phyloP scores from a whole-genome alignment of 2,888 invertebrate genomes.

The Dryadula phaetusa region DNA sequence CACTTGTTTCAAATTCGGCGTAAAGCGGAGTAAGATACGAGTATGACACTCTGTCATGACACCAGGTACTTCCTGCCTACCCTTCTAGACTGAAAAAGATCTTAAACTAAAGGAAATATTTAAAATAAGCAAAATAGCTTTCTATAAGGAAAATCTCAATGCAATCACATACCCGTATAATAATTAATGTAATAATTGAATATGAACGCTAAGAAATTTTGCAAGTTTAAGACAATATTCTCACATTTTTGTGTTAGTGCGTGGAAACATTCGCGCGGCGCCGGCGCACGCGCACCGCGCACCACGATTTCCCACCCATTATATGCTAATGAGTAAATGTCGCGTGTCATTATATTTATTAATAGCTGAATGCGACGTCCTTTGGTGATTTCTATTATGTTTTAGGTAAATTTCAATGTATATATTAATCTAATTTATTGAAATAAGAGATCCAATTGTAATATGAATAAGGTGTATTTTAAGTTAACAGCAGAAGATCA shows the following conservation, averaged over 20 bases:
- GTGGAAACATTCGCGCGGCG: constrained; percentile 18
- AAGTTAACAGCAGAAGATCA: too few species aligned
- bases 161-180: constrained; percentile 4
- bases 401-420: too few species aligned
- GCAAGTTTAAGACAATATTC: background rate
- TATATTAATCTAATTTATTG: too few species aligned
- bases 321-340: constrained; percentile 40
- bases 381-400: background rate
- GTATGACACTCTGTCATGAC: too few species aligned
- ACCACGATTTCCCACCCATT: constrained; percentile 37
- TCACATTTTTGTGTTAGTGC: constrained; percentile 23
- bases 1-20: too few species aligned
- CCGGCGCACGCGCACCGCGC: constrained; percentile 22
- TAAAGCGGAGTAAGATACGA: too few species aligned
- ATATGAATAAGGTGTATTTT: too few species aligned
- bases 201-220: background rate
- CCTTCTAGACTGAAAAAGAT: too few species aligned
- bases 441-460: too few species aligned
- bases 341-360: constrained; percentile 23
- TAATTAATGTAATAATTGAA: background rate
- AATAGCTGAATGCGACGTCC: background rate
- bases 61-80: too few species aligned
- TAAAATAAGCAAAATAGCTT: background rate
- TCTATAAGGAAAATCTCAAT: background rate
- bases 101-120: too few species aligned